Evolutionary conservation across 1,140 invertebrate species (phyloP), one percentile per base, ranked within the genome.

Genomic region (Aphelenchoides fujianensis): DNA sequence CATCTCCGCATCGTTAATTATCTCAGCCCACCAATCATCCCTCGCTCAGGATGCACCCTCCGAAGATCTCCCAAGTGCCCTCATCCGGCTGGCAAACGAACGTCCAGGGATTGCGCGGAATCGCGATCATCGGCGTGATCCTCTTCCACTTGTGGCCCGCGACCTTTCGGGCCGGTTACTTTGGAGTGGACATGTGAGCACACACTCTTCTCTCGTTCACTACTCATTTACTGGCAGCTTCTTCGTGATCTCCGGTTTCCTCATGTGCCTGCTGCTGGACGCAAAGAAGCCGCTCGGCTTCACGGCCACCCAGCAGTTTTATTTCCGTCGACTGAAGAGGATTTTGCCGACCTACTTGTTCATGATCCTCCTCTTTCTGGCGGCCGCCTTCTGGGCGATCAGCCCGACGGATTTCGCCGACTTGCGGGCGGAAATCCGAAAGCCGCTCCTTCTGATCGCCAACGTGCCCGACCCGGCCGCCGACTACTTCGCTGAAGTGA

Each of bases 101-200:
- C n/a, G n/a, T 72, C 32, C 71, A 72, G 32, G 70, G 71, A n/a
- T 54, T 72, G 28, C 37, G 71, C 16, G 73, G 37, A 0, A 32
- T 72, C 1, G 71, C 71, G 3, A 73, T 72, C 27, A 9, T 73
- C 0, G 41, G 53, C 0, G 71, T 72, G 1, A 3, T 72, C 5
- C 53, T 72, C 3, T 72, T 75, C 48, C 71, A 72, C 30, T 3
- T 74, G 16, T 74, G 48, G 48, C 41, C 48, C 1, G 30, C 31
- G 2, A n/a, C 32, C 3, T 72, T 72, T 61, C 28, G 3, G 7
- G 53, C 62, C 53, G 71, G 71, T 1, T 72, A 76, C 73, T 63
- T 72, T 19, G 71, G 71, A 12, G 71, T 72, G 3, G 68, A 72
- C 32, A 53, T 72, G 71, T 72, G 52, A 63, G 71, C 73, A 48